Base-by-base conservation (phyloP, 2,888 invertebrate species). In the Neoascia interrupta region DNA sequence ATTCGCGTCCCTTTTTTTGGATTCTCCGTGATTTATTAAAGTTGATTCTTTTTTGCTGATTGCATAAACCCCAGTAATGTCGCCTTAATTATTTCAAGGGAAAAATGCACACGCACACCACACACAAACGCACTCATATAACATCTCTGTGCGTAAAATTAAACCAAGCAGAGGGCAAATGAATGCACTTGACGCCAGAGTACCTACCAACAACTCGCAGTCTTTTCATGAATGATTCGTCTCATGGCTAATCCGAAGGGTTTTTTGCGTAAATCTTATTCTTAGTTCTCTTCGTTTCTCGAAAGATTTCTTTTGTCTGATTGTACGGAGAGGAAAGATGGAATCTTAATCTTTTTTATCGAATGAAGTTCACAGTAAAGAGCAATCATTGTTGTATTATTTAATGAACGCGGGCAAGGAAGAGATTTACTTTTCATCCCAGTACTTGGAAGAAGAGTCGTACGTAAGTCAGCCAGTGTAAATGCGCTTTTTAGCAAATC, bases 121-220 rank as follows among this genome's bases (percentile, higher is more conserved):
- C 53, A 34, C 2, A 16, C 8, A 1, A 18, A n/a, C n/a, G n/a
- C n/a, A n/a, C n/a, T n/a, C n/a, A n/a, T n/a, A n/a, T n/a, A n/a
- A n/a, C n/a, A n/a, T n/a, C n/a, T n/a, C n/a, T n/a, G n/a, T n/a
- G n/a, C n/a, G n/a, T n/a, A n/a, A n/a, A n/a, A n/a, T n/a, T n/a
- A n/a, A n/a, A n/a, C 10, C 39, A 28, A 39, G 15, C 13, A 16
- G 28, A 19, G 28, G 66, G 31, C 39, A 47, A 41, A 49, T 47
- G 23, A 39, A 58, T 49, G 23, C 51, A 51, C 68, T 58, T 69
- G 68, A 69, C 68, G 58, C 31, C 34, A 37, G 58, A 16, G n/a
- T n/a, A n/a, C n/a, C n/a, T n/a, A n/a, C n/a, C n/a, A n/a, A 21
- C 56, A 49, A 16, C 18, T 43, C 13, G 13, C 23, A 23, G 11